A percentile compares a stretch with the other conserved stretches of the same genome.
Conservation (phyloP, 2,888 invertebrate genomes). For the Parasteatoda lunata region DNA sequence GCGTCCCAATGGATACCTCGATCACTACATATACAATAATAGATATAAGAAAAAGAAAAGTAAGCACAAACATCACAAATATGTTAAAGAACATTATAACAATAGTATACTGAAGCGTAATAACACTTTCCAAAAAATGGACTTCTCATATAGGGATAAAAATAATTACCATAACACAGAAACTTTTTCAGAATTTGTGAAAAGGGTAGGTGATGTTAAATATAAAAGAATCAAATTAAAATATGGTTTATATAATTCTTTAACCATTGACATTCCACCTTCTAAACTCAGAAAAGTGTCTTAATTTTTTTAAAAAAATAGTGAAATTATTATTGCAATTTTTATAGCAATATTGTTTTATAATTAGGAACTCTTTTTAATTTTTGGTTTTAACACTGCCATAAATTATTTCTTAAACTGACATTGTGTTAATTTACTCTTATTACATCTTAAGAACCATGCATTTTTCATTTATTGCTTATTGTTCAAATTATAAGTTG, state of each 20-base stretch:
- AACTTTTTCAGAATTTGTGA: conserved; percentile 53
- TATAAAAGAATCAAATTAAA: conserved; percentile 89
- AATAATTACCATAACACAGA: conserved; percentile 10
- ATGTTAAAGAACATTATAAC: conserved; percentile 16
- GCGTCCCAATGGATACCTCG: background rate
- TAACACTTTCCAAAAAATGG: conserved; percentile 10
- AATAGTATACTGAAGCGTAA: conserved; percentile 52
- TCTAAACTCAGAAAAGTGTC: conserved; percentile 64
- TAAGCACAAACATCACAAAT: conserved; percentile 44
- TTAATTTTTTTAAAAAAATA: conserved; percentile 60
- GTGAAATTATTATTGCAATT: conserved; percentile 41
- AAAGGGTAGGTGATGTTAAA: conserved; percentile 72
- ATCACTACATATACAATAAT: conserved; percentile 2
- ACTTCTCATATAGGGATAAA: background rate
- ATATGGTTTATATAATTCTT: conserved; percentile 91
- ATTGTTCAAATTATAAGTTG: too few relatives aligned
- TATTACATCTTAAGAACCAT: too few relatives aligned
- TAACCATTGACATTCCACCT: conserved; percentile 87
- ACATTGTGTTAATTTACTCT: conserved; percentile 27
- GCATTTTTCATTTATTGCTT: too few relatives aligned
- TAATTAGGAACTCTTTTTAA: conserved; percentile 39
- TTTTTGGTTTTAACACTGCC: conserved; percentile 59
- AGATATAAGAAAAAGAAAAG: conserved; percentile 58
- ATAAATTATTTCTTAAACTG: conserved; percentile 57
- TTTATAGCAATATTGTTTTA: conserved; percentile 63